Evolutionary conservation across 2,797 vertebrate genomes (phyloP).

Genomic region (Spea hammondii): DNA sequence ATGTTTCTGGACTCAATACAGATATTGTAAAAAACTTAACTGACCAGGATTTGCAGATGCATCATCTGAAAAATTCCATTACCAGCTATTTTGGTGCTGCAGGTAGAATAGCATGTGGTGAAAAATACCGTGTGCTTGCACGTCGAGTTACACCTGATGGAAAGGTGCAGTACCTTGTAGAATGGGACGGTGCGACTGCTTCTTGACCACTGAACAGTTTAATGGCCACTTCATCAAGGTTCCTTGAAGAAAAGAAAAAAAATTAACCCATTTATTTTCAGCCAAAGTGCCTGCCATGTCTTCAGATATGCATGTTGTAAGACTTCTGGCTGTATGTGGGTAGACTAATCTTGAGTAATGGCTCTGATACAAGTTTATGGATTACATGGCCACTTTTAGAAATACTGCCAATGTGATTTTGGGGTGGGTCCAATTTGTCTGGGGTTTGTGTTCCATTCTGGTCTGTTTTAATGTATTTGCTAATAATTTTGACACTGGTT

Average conservation of each 20-base stretch:
- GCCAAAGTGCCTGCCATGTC: conserved; percentile 33
- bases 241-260: conserved; percentile 18
- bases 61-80: conserved; percentile 95
- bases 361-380: neutral
- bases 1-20: conserved; percentile 83
- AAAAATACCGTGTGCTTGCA: conserved; percentile 93
- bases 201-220: conserved; percentile 78
- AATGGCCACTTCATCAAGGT: conserved; percentile 59
- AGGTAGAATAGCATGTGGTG: conserved; percentile 93
- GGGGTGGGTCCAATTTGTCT: no score
- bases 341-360: neutral
- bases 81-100: conserved; percentile 97
- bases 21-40: conserved; percentile 90
- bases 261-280: conserved; percentile 35
- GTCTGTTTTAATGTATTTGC: conserved; percentile 28
- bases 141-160: conserved; percentile 92
- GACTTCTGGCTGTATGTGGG: conserved; percentile 17
- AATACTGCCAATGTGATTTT: no score
- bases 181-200: conserved; percentile 97
- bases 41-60: conserved; percentile 89
- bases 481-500: conserved; percentile 25
- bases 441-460: neutral
- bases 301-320: neutral
- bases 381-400: neutral
- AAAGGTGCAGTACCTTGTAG: conserved; percentile 97